Percentiles rank a stretch among this genome's conserved stretches.
phyloP scores from a whole-genome alignment of 2,888 invertebrate species.

The Amiota communis region DNA sequence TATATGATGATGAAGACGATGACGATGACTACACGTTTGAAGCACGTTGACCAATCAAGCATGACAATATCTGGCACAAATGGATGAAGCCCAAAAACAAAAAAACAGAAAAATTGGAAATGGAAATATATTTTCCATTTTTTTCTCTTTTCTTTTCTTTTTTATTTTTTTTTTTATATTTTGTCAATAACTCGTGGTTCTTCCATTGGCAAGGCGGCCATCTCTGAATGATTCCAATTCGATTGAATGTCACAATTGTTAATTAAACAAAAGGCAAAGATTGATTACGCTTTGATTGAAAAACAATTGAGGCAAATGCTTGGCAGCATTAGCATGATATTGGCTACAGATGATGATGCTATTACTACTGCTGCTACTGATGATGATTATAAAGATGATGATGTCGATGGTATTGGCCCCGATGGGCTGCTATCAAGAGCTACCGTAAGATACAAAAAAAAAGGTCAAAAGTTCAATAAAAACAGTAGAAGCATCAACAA shows the following conservation, averaged over 20 bases:
- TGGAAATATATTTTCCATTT: conserved; percentile 13
- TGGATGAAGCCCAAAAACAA: no score
- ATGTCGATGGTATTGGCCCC: neutral
- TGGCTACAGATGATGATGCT: conserved; percentile 42
- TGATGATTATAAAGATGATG: neutral
- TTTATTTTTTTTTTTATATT: conserved; percentile 19
- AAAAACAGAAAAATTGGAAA: neutral
- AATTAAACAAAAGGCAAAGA: conserved; percentile 68
- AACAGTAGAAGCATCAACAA: neutral
- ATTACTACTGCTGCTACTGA: neutral
- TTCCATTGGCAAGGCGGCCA: neutral
- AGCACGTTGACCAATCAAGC: conserved; percentile 50
- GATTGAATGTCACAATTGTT: conserved; percentile 53
- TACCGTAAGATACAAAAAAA: conserved; percentile 49
- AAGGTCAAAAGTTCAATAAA: conserved; percentile 54
- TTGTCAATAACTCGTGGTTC: conserved; percentile 10
- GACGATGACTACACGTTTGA: no score
- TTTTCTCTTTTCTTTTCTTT: conserved; percentile 21
- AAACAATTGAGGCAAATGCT: conserved; percentile 71
- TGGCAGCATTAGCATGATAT: conserved; percentile 64
- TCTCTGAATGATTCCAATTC: neutral
- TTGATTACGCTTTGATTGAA: conserved; percentile 71
- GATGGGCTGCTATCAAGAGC: neutral
- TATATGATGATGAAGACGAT: no score
- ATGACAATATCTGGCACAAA: conserved; percentile 35